Evolutionary conservation across 2,113 vertebrate species (phyloP), one percentile per base, ranked within the genome.

Genomic region (Polypterus senegalus): DNA sequence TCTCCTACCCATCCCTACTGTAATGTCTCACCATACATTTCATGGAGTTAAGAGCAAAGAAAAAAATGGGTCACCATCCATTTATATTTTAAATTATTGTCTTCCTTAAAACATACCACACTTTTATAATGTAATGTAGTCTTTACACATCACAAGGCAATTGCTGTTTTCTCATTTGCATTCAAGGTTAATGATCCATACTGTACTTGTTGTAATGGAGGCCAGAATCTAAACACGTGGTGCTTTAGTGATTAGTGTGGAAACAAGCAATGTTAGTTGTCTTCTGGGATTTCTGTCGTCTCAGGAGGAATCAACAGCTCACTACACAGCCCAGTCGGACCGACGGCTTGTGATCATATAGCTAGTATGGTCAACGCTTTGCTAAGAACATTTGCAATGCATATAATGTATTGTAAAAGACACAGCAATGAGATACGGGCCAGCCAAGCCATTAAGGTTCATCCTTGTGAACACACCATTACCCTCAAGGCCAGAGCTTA

Each of bases 41-140:
- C 27, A 27, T 27, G 27, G 27, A 27, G 27, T 27, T 27, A 1
- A 27, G 27, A 27, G 27, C 27, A 27, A 27, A 27, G 27, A 27
- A 27, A 27, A 27, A 27, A 27, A 27, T 27, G 27, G 27, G 27
- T 4, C 51, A 52, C 51, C 10, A 4, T 52, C 7, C 51, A 3
- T 52, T 4, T 7, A 10, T 52, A 52, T 8, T 8, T 52, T 52
- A 52, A 8, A 10, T 52, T 52, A 10, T 7, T 52, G 10, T 8
- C 7, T 8, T 52, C 51, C 51, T 10, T 10, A 52, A 7, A 4
- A 52, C 7, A 52, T 52, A 7, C 3, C 3, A 27, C 27, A 27
- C 27, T 69, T 74, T 73, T 67, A 65, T 48, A 61, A 59, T 27
- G 65, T 57, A 61, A 64, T 60, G 54, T 62, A 65, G 49, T 69